Conservation (phyloP, 2,888 invertebrate genomes). For the Ecliptopera silaceata region DNA sequence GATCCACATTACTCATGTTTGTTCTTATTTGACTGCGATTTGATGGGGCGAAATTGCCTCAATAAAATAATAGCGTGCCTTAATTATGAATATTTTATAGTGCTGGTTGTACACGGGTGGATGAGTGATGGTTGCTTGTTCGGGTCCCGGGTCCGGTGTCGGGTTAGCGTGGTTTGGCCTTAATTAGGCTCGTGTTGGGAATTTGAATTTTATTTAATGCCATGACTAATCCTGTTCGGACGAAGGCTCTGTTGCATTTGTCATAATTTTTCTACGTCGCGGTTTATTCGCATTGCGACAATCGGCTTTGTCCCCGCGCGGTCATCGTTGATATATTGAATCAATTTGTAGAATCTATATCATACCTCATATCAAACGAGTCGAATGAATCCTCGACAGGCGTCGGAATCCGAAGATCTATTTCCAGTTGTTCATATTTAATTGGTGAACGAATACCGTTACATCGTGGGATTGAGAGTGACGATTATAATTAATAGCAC, state of each 20-base stretch:
- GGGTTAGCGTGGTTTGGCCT: constrained; percentile 64
- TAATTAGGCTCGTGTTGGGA: constrained; percentile 64
- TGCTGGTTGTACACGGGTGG: constrained; percentile 36
- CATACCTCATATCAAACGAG: constrained; percentile 54
- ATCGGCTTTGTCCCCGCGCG: constrained; percentile 62
- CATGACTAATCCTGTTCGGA: constrained; percentile 68
- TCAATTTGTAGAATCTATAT: constrained; percentile 59
- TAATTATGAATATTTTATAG: constrained; percentile 60
- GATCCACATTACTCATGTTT: constrained; percentile 79
- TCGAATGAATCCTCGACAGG: constrained; percentile 59
- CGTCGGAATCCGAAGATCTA: constrained; percentile 52
- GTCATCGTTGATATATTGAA: constrained; percentile 58
- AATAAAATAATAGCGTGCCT: constrained; percentile 69
- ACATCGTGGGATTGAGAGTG: constrained; percentile 14
- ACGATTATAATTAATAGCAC: no score
- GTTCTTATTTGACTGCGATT: constrained; percentile 78
- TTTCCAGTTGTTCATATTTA: constrained; percentile 54
- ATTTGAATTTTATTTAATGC: constrained; percentile 73
- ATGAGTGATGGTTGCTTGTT: constrained; percentile 53
- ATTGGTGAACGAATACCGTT: constrained; percentile 57
- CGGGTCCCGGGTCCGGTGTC: constrained; percentile 43
- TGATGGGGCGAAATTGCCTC: constrained; percentile 70
- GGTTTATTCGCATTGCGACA: constrained; percentile 74
- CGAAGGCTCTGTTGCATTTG: constrained; percentile 66
- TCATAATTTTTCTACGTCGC: constrained; percentile 83